Percentiles rank a stretch among this genome's conserved stretches.
phyloP scores from a whole-genome alignment of 2,888 invertebrate genomes.

The Coelogynopora nodosa region DNA sequence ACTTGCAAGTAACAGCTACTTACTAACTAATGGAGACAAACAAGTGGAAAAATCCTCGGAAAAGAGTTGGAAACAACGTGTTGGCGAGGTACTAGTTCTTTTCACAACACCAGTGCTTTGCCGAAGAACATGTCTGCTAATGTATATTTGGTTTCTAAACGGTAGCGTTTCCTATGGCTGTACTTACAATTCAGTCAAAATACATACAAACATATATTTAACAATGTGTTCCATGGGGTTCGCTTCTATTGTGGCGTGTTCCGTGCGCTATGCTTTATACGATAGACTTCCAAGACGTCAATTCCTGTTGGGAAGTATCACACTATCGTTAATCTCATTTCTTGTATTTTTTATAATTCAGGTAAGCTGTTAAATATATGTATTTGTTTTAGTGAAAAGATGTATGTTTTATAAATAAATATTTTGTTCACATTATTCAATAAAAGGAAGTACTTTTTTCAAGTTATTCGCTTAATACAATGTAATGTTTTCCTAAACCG shows the following conservation, averaged over 20 bases:
- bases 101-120: background rate
- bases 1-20: no score
- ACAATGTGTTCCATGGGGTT: background rate
- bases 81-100: background rate
- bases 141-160: background rate
- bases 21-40: no score
- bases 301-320: background rate
- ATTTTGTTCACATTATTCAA: no score
- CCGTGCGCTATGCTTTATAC: background rate
- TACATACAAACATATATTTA: background rate
- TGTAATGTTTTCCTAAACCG: no score
- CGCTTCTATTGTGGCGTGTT: background rate
- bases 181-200: background rate
- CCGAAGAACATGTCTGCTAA: background rate
- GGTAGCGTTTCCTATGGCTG: background rate
- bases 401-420: no score
- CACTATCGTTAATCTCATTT: background rate
- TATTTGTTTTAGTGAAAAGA: no score
- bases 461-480: no score
- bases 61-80: no score
- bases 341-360: background rate
- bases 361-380: no score
- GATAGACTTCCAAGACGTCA: background rate
- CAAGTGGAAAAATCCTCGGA: background rate
- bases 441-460: no score